Conservation (phyloP, 1,140 invertebrate genomes). For the Scaptomyza pallida region DNA sequence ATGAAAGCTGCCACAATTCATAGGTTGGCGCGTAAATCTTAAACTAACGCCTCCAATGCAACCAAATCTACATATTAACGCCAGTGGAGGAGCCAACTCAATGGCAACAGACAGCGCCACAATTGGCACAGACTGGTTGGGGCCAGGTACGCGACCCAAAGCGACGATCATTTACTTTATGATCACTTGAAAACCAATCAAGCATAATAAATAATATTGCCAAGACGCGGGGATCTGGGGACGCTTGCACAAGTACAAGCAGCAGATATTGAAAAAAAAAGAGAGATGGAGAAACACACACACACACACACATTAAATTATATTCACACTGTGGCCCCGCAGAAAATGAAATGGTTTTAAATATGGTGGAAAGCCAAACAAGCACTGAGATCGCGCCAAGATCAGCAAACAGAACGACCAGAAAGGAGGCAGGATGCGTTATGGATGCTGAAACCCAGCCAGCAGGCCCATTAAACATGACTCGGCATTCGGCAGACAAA, state of each 20-base stretch:
- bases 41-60: slow-evolving; percentile 57
- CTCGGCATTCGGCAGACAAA: slow-evolving; percentile 46
- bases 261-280: slow-evolving; percentile 78
- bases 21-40: slow-evolving; percentile 63
- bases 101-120: slow-evolving; percentile 59
- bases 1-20: slow-evolving; percentile 48
- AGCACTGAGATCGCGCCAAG: slow-evolving; percentile 52
- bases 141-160: slow-evolving; percentile 43
- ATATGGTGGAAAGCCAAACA: slow-evolving; percentile 69
- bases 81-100: slow-evolving; percentile 51
- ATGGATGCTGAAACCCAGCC: slow-evolving; percentile 32
- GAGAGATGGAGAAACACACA: slow-evolving; percentile 31
- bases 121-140: slow-evolving; percentile 53
- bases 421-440: slow-evolving; percentile 57
- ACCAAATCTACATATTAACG: slow-evolving; percentile 78
- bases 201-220: slow-evolving; percentile 83
- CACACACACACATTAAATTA: slow-evolving; percentile 75
- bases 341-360: slow-evolving; percentile 80
- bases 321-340: slow-evolving; percentile 83
- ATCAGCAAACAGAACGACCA: slow-evolving; percentile 56
- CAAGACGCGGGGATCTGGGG: background rate
- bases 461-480: slow-evolving; percentile 42
- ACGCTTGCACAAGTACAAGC: slow-evolving; percentile 44
- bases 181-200: slow-evolving; percentile 84
- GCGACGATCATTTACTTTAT: slow-evolving; percentile 83